phyloP scores from a whole-genome alignment of 2,888 invertebrate genomes.

The Invenusta paracnida region DNA sequence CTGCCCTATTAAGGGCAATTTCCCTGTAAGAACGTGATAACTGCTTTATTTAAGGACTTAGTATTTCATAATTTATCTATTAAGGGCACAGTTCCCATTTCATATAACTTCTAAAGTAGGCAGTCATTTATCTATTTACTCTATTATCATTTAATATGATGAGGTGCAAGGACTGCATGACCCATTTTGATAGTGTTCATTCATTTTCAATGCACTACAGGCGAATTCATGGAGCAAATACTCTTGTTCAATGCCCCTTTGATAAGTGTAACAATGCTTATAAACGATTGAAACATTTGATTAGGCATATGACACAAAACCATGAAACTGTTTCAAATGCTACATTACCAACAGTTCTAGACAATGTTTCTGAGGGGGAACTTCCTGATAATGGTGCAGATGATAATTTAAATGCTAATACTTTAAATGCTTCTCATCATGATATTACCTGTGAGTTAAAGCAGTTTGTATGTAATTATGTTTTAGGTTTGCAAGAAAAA shows the following conservation, averaged over 20 bases:
- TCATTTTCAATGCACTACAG: background rate
- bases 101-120: no score
- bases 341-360: no score
- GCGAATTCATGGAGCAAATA: background rate
- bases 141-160: background rate
- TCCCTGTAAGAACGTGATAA: no score
- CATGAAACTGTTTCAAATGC: no score
- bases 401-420: background rate
- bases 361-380: background rate
- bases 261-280: background rate
- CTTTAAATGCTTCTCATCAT: background rate
- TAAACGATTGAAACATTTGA: background rate
- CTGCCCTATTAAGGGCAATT: no score
- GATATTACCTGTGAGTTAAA: background rate
- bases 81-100: no score
- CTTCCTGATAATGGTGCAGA: background rate
- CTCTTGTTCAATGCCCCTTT: background rate
- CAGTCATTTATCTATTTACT: background rate
- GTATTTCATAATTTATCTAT: no score
- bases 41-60: no score
- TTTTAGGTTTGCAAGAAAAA: slow-evolving; percentile 1
- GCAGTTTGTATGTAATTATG: background rate
- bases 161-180: background rate
- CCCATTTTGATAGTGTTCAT: background rate
- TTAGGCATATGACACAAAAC: background rate